Evolutionary conservation across 2,113 vertebrate species (phyloP), one percentile per base, ranked within the genome.

Genomic region (Vidua macroura): DNA sequence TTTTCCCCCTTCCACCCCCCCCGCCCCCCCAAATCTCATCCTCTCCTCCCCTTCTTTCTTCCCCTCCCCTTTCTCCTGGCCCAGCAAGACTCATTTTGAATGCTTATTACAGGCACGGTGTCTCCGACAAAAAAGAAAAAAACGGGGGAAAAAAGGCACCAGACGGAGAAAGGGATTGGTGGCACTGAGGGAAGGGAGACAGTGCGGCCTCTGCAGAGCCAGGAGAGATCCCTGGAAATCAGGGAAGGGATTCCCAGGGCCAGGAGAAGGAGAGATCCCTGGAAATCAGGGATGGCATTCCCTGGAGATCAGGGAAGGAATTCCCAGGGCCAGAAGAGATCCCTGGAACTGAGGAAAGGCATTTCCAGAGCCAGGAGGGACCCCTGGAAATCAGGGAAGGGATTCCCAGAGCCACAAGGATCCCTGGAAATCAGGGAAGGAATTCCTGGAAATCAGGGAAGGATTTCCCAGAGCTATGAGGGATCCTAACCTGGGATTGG

Each of bases 21-120:
- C 85, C 39, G 39, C 84, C 93, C 3, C 94, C 96, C 89, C 28
- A 31, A 55, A 55, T 93, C 97, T 94, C 95, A 86, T 96, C 96
- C 97, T 87, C 86, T 80, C 92, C 91, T 85, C 95, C 92, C 43
- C 70, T 84, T 80, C 73, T 76, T 64, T 73, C 85, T 91, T 88
- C 77, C 90, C 83, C 82, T 95, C 95, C 92, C 96, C 90, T 68
- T 70, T 53, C 97, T 92, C 85, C 97, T 94, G 88, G 97, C 97
- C 97, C 97, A 97, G 96, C 97, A 97, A 98, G 97, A 77, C 97
- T 97, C 97, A 97, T 98, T 98, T 98, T 98, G 96, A 98, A 98
- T 95, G 98, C 98, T 98, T 97, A 97, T 98, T 99, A 98, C 96
- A 96, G 95, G 95, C 96, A 72, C 90, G 83, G 92, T 88, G 95